Percentiles rank a stretch among this genome's conserved stretches.
phyloP scores from a whole-genome alignment of 2,888 invertebrate genomes.

The Pandemis cinnamomeana region DNA sequence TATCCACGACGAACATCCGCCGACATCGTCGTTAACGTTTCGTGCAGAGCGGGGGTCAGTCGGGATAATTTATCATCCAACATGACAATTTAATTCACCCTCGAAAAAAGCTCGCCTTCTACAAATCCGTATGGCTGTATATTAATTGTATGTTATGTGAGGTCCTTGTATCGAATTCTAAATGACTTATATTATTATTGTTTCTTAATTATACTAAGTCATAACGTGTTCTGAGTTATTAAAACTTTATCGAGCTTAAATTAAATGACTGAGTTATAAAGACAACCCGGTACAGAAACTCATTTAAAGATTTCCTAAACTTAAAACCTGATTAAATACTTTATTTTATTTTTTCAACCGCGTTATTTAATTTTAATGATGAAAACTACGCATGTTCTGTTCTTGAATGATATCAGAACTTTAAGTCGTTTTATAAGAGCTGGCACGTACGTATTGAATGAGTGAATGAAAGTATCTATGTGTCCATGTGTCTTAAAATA shows the following conservation, averaged over 20 bases:
- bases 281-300: not conserved
- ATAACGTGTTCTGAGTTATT: not conserved
- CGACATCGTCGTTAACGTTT: conserved; percentile 25
- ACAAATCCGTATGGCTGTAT: conserved; percentile 32
- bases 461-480: too few species aligned
- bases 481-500: too few species aligned
- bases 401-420: not conserved
- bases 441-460: too few species aligned
- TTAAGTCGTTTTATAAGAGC: too few species aligned
- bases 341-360: not conserved
- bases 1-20: not conserved
- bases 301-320: not conserved
- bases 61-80: conserved; percentile 34
- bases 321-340: not conserved
- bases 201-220: not conserved
- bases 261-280: not conserved
- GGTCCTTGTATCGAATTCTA: conserved; percentile 22
- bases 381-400: conserved; percentile 1
- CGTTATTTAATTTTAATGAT: not conserved
- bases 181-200: conserved; percentile 11
- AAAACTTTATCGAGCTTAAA: not conserved
- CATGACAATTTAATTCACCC: conserved; percentile 38
- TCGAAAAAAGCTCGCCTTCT: conserved; percentile 26
- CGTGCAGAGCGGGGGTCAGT: conserved; percentile 17
- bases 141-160: conserved; percentile 37